These are phyloP conservation scores for Microtus montanus DNA, from an alignment of 2,113 vertebrate species.

Conservation along the genomic window DNA sequence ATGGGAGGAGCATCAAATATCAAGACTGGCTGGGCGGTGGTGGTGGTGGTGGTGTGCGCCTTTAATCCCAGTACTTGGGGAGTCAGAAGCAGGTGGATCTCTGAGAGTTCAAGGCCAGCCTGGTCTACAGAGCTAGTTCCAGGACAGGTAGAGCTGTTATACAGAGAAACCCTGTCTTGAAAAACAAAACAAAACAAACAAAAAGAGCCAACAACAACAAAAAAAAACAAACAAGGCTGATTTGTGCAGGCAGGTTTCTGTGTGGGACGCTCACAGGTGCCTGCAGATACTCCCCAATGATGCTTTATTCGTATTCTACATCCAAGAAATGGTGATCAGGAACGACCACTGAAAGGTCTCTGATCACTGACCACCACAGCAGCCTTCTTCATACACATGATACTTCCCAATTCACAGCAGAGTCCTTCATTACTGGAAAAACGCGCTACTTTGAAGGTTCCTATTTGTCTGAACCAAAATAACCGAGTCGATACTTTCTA, in stretches of 20 bases:
- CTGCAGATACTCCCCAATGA: accelerated
- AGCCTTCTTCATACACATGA: background rate
- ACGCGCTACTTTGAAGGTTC: background rate
- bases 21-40: background rate
- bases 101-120: no score
- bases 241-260: background rate
- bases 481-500: background rate
- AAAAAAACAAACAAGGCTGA: background rate
- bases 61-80: no score
- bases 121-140: no score
- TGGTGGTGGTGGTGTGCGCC: no score
- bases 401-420: background rate
- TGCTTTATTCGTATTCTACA: background rate
- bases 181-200: no score
- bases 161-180: no score
- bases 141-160: no score
- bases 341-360: background rate
- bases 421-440: background rate
- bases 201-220: no score
- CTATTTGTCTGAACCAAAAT: background rate
- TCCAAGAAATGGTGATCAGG: background rate
- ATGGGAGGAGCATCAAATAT: accelerated
- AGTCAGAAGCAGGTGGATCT: no score
- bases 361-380: background rate
- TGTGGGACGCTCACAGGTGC: accelerated